phyloP scores from a whole-genome alignment of 2,113 vertebrate genomes.

The Zosterops hypoxanthus region DNA sequence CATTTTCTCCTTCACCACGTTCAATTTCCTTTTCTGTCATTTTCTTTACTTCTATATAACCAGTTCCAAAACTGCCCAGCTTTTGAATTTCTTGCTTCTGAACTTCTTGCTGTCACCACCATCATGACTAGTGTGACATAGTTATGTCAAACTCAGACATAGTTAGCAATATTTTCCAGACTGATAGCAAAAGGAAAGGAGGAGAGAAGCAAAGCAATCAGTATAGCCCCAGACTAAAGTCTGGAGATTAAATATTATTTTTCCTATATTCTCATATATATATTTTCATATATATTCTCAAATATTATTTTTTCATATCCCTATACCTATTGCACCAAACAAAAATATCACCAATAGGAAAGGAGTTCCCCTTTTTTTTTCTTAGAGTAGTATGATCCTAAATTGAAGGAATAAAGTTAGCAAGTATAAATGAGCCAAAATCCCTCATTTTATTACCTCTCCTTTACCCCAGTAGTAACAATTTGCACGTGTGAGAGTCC shows the following conservation, averaged over 20 bases:
- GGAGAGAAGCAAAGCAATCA: background rate
- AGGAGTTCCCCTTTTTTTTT: background rate
- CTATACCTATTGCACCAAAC: background rate
- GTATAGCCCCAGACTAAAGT: background rate
- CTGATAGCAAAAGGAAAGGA: background rate
- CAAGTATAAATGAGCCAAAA: background rate
- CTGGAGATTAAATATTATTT: background rate
- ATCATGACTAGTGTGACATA: background rate
- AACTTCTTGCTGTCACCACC: background rate
- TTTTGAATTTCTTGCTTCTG: background rate
- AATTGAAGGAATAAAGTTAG: background rate
- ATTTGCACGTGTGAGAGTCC: background rate
- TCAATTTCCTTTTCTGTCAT: background rate
- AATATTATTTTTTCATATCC: background rate
- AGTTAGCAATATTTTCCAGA: background rate
- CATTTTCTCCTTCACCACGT: background rate
- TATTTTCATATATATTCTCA: no score
- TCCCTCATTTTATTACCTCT: background rate
- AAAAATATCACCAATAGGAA: background rate
- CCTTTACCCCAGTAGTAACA: background rate
- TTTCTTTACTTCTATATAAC: background rate
- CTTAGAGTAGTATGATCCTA: background rate
- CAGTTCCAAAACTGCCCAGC: background rate
- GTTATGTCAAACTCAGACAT: background rate
- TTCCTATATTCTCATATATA: no score